Evolutionary conservation across 2,888 invertebrate species (phyloP).

Genomic region (Cryptops parisi): DNA sequence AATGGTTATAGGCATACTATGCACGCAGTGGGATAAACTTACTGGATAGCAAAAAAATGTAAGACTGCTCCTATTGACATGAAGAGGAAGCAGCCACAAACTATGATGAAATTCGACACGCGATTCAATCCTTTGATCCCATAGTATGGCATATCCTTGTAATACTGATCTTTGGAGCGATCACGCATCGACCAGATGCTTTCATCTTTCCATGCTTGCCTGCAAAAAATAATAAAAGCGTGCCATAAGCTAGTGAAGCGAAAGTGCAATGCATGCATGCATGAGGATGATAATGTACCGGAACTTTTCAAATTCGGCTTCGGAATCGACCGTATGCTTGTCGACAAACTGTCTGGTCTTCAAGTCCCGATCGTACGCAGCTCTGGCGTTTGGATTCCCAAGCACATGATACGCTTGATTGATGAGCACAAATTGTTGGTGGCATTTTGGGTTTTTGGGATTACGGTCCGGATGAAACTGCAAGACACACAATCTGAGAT

Average conservation of each 20-base stretch:
- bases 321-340: too few species aligned
- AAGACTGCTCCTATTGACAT: slow-evolving; percentile 43
- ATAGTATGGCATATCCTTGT: slow-evolving; percentile 37
- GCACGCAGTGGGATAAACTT: too few species aligned
- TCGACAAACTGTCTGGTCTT: too few species aligned
- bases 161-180: slow-evolving; percentile 26
- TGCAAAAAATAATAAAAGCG: too few species aligned
- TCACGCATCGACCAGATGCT: slow-evolving; percentile 33
- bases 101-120: slow-evolving; percentile 48
- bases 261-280: too few species aligned
- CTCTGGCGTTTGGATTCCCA: neutral
- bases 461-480: slow-evolving; percentile 13
- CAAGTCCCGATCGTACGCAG: slow-evolving; percentile 1
- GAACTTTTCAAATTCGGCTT: too few species aligned
- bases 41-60: slow-evolving; percentile 48
- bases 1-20: too few species aligned
- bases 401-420: slow-evolving; percentile 8
- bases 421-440: neutral
- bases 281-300: too few species aligned
- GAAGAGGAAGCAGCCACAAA: too few species aligned
- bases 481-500: neutral
- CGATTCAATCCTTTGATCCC: slow-evolving; percentile 45
- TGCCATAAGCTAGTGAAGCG: too few species aligned
- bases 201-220: slow-evolving; percentile 31
- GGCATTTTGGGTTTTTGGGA: slow-evolving; percentile 9